Evolutionary conservation across 2,888 invertebrate genomes (phyloP).

Genomic region (Nomada fabriciana): DNA sequence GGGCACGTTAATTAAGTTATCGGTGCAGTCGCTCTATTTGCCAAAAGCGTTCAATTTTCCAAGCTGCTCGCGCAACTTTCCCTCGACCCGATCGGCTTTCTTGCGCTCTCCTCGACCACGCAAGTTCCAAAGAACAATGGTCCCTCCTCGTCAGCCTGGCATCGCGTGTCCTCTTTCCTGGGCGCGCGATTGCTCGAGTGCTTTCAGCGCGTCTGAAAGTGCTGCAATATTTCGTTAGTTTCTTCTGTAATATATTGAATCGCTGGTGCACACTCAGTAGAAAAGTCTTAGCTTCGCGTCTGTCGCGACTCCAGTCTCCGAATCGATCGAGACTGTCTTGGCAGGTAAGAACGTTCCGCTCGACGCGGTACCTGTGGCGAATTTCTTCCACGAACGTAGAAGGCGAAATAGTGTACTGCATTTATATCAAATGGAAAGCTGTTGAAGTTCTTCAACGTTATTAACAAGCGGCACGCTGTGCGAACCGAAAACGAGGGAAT

Average conservation of each 20-base stretch:
- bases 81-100: slow-evolving; percentile 37
- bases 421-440: background rate
- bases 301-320: slow-evolving; percentile 11
- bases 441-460: background rate
- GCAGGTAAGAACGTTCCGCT: background rate
- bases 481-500: background rate
- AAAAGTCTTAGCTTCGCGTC: slow-evolving; percentile 39
- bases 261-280: slow-evolving; percentile 45
- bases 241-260: slow-evolving; percentile 17
- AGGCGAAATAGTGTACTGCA: background rate
- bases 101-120: background rate
- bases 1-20: slow-evolving; percentile 46
- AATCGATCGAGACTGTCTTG: background rate
- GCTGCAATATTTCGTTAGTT: too few relatives aligned
- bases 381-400: background rate
- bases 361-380: background rate
- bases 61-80: slow-evolving; percentile 30
- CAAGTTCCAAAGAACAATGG: slow-evolving; percentile 32
- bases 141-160: background rate
- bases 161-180: background rate
- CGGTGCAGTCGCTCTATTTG: slow-evolving; percentile 25
- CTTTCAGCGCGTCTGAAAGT: background rate
- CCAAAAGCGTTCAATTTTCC: slow-evolving; percentile 39
- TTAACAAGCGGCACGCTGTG: too few relatives aligned
- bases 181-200: slow-evolving; percentile 21